These are phyloP conservation scores for Albula glossodonta DNA, from an alignment of 2,113 vertebrate genomes.

Conservation along the genomic window DNA sequence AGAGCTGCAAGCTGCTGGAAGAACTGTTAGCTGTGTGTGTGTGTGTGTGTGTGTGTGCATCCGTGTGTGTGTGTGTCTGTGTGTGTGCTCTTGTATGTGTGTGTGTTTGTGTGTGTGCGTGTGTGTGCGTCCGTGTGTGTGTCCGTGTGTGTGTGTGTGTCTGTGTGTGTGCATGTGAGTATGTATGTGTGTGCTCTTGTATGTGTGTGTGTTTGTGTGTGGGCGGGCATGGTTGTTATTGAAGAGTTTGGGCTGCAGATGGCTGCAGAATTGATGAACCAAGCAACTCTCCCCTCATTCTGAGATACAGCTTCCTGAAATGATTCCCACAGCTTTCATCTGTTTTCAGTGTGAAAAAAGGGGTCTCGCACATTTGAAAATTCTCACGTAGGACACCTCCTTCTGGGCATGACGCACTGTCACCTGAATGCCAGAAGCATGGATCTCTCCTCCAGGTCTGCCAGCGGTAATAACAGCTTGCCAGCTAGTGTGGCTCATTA, in stretches of 20 bases:
- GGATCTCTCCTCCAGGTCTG: neutral
- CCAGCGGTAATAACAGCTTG: neutral
- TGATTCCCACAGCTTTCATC: neutral
- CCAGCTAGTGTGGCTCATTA: neutral
- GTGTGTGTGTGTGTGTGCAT: too few species aligned
- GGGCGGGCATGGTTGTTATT: neutral
- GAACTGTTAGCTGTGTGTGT: too few species aligned
- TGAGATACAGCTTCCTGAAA: neutral
- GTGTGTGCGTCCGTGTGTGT: neutral
- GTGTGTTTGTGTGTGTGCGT: neutral
- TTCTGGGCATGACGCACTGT: neutral
- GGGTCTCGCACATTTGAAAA: neutral
- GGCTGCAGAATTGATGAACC: slow-evolving; percentile 1
- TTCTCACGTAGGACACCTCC: neutral
- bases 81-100: too few species aligned
- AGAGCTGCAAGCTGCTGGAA: too few species aligned
- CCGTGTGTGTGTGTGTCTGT: too few species aligned
- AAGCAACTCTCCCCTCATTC: neutral
- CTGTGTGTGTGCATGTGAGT: neutral
- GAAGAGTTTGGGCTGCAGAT: neutral
- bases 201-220: neutral
- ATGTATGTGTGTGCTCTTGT: neutral
- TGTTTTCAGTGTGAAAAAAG: neutral
- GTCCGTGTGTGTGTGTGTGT: neutral
- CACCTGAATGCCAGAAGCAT: neutral